Evolutionary conservation across 2,888 invertebrate species (phyloP), one percentile per base, ranked within the genome.

Genomic region (Pandemis cinnamomeana): DNA sequence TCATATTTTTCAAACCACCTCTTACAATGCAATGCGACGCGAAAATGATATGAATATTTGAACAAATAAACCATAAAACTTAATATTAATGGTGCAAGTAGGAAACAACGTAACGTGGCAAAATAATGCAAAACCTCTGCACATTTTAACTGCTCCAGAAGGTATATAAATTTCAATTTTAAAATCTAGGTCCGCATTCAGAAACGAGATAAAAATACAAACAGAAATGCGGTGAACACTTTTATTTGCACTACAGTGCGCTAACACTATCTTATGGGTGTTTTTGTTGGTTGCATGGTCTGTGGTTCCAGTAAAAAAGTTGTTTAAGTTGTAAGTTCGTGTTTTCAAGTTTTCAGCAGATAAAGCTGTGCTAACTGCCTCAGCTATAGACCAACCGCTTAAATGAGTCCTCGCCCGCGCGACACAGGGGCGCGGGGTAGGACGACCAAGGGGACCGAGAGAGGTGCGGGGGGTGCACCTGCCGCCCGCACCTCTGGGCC

Each of bases 131-230:
- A 73, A 78, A 78, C 77, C 77, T 77, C 71, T 60, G 76, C 78
- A 80, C 85, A 85, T 85, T 86, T 85, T 84, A 86, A 87, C 84
- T 83, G 85, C 83, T 80, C 88, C 86, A 82, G 81, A 81, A 86
- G 86, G 89, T 86, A 84, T 84, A 90, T 91, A 90, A 89, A 89
- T 91, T 90, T 88, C 87, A 91, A 90, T 90, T 89, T 90, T 86
- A 83, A 89, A 89, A 88, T 89, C 87, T 86, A 84, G 78, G 77
- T 82, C 83, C 83, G 84, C 82, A 71, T 75, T 75, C 77, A 71
- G 69, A 69, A 72, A 71, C 72, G 69, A 75, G 71, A 76, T 74
- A 76, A 76, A 75, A 76, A 71, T 75, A 75, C 72, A 71, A 75
- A 77, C 69, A 77, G 75, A 67, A 72, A 72, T 77, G 72, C 71